Evolutionary conservation across 2,113 vertebrate species (phyloP), one percentile per base, ranked within the genome.

Genomic region (Camarhynchus parvulus): DNA sequence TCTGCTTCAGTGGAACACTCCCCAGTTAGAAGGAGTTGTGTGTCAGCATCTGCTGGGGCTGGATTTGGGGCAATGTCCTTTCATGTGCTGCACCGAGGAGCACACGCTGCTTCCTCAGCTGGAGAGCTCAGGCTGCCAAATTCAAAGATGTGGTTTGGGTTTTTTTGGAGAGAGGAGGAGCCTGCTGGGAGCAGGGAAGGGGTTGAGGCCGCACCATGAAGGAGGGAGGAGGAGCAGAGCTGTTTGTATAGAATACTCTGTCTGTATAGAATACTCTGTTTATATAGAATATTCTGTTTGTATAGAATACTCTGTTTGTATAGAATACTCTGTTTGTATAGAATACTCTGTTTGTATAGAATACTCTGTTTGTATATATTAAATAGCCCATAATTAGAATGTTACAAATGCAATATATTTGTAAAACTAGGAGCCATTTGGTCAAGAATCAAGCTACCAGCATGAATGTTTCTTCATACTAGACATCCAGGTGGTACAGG

Each of bases 401-500:
- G 50, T 28, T 47, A 22, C 11, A 47, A 47, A 47, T 47, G 47
- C 22, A 47, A 46, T 46, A 12, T 22, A 47, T 47, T 47, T 28
- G 9, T 28, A 52, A 52, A 52, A 28, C 25, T 10, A 52, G 50
- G 50, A 52, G 50, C 25, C 15, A 27, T 50, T 27, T 50, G 49
- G 25, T 27, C 15, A 52, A 52, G 50, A 52, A 52, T 52, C 49
- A 49, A 49, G 47, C 47, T 22, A 49, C 7, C 3, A 24, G 23
- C 23, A 28, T 28, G 50, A 52, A 52, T 52, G 49, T 52, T 5
- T 28, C 50, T 10, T 50, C 25, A 24, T 95, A 88, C 86, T 77
- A 95, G 92, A 90, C 83, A 90, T 77, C 82, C 94, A 94, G 92
- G 90, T 96, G 90, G 90, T 90, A 77, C 77, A 96, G 82, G 83